Base-by-base conservation (phyloP, 2,888 invertebrate genomes). In the Lathronympha strigana region DNA sequence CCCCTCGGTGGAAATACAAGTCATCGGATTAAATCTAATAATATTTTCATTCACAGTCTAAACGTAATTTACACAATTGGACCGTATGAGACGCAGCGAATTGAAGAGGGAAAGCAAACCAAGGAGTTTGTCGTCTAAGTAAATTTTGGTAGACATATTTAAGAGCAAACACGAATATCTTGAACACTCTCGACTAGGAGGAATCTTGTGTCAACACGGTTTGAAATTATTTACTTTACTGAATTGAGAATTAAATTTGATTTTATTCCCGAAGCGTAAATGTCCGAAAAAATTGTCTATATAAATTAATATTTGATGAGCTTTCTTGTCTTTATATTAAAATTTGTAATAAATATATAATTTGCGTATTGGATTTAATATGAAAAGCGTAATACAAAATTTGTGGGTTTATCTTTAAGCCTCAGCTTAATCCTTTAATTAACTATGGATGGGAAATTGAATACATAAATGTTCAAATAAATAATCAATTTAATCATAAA, bases 191-290 rank as follows among this genome's bases (percentile, higher is more conserved):
- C 31, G 11, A 28, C 17, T 36, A 54, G 23, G 45, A 17, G 33
- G 11, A 47, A 17, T 25, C 33, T 15, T 25, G 36, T 25, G 54
- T 33, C 33, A 54, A 62, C 36, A 62, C 33, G 4, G 19, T 13
- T 23, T 62, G 19, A 62, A 62, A 54, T 45, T 54, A 38, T 62
- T 47, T 54, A 62, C 54, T 19, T 58, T 33, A 19, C 19, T 25
- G 47, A 38, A 51, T 43, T 57, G 11, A 31, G 21, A 21, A 6
- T 11, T 13, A 54, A 54, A 54, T 36, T 40, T n/a, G 43, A 62
- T 54, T 19, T 25, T 13, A 25, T 36, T 47, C 25, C 36, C 0
- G 36, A 36, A 17, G 15, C 25, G 17, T 28, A 15, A 21, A 51
- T 9, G 13, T 19, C 17, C 6, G 1, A 45, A 23, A 36, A 54